phyloP scores from a whole-genome alignment of 2,888 invertebrate genomes.

The Smittia sp. region DNA sequence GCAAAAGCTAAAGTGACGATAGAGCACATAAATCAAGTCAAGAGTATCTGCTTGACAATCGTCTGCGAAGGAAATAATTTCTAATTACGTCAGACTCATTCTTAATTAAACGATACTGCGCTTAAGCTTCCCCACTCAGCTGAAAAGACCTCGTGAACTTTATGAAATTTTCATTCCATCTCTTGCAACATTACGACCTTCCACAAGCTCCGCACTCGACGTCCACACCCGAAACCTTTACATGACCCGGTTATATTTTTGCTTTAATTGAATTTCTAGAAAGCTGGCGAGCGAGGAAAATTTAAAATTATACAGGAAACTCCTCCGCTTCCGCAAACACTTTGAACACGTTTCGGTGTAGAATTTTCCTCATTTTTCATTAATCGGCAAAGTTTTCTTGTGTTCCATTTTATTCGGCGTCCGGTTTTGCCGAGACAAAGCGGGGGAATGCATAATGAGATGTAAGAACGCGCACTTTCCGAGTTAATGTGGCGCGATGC shows the following conservation, averaged over 20 bases:
- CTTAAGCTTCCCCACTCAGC: too few species aligned
- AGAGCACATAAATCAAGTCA: too few species aligned
- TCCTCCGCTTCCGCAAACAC: conserved; percentile 13
- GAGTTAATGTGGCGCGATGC: background rate
- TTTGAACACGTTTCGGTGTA: conserved; percentile 27
- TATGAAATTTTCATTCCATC: too few species aligned
- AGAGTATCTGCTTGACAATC: too few species aligned
- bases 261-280: conserved; percentile 16
- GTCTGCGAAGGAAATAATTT: too few species aligned
- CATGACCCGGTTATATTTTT: conserved; percentile 16
- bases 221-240: background rate
- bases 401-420: background rate
- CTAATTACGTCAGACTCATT: too few species aligned
- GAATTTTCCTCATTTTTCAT: conserved; percentile 32
- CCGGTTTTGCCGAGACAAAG: background rate
- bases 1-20: too few species aligned
- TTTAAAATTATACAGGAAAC: conserved; percentile 15
- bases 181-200: too few species aligned
- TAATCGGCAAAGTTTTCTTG: conserved; percentile 21
- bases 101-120: too few species aligned
- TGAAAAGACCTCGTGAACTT: too few species aligned
- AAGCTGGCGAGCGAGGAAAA: background rate
- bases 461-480: conserved; percentile 4
- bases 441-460: conserved; percentile 11
- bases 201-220: background rate